Evolutionary conservation across 2,113 vertebrate species (phyloP).

Genomic region (Alosa alosa): DNA sequence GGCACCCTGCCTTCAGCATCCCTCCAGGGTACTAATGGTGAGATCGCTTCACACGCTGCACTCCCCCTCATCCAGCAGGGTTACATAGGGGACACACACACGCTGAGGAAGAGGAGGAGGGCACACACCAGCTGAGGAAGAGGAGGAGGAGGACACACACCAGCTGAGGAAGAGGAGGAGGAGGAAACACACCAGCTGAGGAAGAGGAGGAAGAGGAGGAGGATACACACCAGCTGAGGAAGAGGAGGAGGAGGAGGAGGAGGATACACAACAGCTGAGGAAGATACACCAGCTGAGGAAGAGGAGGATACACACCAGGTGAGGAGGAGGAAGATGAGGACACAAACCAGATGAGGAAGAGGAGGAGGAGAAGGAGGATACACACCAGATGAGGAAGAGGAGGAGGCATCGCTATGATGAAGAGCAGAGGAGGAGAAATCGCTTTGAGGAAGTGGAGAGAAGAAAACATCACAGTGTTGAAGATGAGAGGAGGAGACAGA

Average conservation of each 20-base stretch:
- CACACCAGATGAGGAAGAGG: not conserved
- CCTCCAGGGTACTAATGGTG: too few species aligned
- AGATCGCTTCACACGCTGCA: not conserved
- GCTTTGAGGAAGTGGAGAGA: not conserved
- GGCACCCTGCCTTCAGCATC: too few species aligned
- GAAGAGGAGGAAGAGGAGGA: too few species aligned
- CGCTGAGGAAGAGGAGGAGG: conserved; percentile 31
- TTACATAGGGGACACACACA: not conserved
- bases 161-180: not conserved
- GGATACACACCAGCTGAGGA: too few species aligned
- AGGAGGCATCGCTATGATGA: too few species aligned
- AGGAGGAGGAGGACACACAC: too few species aligned
- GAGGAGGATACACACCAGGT: not conserved
- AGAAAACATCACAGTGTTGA: not conserved
- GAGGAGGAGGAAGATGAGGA: too few species aligned
- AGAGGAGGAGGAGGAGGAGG: not conserved
- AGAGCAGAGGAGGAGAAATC: too few species aligned
- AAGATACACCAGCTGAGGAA: not conserved
- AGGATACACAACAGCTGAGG: not conserved
- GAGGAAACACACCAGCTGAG: too few species aligned
- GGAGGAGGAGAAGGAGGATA: not conserved
- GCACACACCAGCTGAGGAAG: too few species aligned
- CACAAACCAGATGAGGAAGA: too few species aligned
- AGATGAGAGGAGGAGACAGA: too few species aligned
- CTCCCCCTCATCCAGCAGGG: not conserved